Evolutionary conservation across 2,797 vertebrate species (phyloP), one percentile per base, ranked within the genome.

Genomic region (Stomatorhinus walkeri): DNA sequence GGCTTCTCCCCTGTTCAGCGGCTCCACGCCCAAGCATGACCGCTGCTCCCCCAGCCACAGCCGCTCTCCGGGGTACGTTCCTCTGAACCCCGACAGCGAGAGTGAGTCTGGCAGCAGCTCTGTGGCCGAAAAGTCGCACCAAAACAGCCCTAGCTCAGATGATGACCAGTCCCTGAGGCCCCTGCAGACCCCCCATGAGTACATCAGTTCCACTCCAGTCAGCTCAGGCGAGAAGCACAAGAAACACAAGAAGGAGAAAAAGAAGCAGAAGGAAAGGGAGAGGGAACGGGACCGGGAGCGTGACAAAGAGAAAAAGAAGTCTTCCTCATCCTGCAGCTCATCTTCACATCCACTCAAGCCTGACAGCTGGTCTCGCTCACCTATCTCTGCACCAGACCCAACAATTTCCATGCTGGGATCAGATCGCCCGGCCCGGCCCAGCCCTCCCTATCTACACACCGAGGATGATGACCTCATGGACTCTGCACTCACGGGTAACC

Each of bases 391-490:
- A 0, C 94, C 95, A 0, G 98, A 99, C 43, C 95, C 97, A 14
- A 94, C 97, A 0, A 92, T 99, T 90, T 95, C 97, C 90, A 96
- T 99, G 96, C 94, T 99, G 28, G 90, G 95, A 0, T 95, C 98
- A 0, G 98, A 99, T 89, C 97, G 98, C 19, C 95, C 96, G 0
- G 95, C 97, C 76, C 95, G 98, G 19, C 95, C 97, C 1, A 99
- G 98, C 93, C 98, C 98, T 0, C 95, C 97, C 90, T 99, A 97
- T 89, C 95, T 99, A 88, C 97, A 98, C 2, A 98, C 97, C 36
- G 98, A 99, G 79, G 98, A 99, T 49, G 98, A 99, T 6, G 98
- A 99, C 2, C 98, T 99, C 89, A 99, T 99, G 98, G 98, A 99
- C 94, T 98, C 98, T 6, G 98, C 98, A 89, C 94, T 99, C 0